These are phyloP conservation scores for Ascidia mentula DNA, from an alignment of 23 tunicate genomes.

Conservation along the genomic window DNA sequence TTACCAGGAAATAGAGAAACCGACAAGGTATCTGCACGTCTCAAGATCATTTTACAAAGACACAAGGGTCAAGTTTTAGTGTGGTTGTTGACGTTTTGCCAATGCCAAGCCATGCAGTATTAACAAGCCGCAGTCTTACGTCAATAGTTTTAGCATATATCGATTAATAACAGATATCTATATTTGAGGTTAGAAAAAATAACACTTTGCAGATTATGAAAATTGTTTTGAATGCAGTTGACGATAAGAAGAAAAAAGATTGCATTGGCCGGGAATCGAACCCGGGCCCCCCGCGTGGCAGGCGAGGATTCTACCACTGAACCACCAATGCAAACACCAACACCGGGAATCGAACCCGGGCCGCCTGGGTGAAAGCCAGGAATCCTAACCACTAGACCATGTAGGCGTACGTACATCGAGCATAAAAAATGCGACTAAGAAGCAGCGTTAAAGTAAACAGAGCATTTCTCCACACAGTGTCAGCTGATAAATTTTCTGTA, in stretches of 20 bases:
- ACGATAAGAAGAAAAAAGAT: not conserved
- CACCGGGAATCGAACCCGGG: constrained; percentile 81
- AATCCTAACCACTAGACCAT: constrained; percentile 74
- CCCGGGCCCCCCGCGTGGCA: constrained; percentile 17
- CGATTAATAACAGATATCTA: too few species aligned
- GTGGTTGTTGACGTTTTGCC: too few species aligned
- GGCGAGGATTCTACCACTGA: constrained; percentile 90
- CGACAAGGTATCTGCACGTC: too few species aligned
- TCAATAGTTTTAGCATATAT: too few species aligned
- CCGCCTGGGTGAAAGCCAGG: constrained; percentile 81
- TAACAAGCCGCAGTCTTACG: too few species aligned
- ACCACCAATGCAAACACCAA: constrained; percentile 74
- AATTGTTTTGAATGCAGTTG: too few species aligned
- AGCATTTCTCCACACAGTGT: not conserved
- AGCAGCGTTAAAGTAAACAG: not conserved
- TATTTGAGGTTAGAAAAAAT: too few species aligned
- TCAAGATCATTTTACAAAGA: too few species aligned
- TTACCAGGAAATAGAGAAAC: too few species aligned
- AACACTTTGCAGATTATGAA: too few species aligned
- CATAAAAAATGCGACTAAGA: not conserved
- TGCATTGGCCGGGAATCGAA: constrained; percentile 14
- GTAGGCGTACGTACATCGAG: constrained; percentile 22
- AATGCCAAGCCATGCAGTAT: too few species aligned
- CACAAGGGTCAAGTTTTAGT: too few species aligned
- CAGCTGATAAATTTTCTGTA: not conserved